phyloP scores from a whole-genome alignment of 1,140 invertebrate genomes.

The Forficula auricularia region DNA sequence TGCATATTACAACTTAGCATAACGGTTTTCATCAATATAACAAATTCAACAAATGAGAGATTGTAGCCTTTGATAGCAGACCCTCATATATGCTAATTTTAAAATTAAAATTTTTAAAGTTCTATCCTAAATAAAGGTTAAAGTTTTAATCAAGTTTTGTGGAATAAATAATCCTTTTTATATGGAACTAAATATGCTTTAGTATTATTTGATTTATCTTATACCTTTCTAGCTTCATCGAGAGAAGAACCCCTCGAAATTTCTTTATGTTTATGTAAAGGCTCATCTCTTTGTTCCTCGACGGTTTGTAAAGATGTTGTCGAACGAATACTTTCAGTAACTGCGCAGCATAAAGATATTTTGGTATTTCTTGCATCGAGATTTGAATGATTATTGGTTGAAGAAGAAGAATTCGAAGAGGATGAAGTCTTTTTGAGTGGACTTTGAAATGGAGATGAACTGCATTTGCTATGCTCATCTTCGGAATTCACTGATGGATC shows the following conservation, averaged over 20 bases:
- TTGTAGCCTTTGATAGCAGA: too few relatives aligned
- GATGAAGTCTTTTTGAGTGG: background rate
- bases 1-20: too few relatives aligned
- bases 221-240: conserved; percentile 1
- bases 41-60: too few relatives aligned
- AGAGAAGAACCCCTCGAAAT: conserved; percentile 1
- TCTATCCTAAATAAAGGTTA: too few relatives aligned
- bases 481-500: background rate
- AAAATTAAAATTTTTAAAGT: too few relatives aligned
- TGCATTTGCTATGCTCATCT: background rate
- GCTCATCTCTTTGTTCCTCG: background rate
- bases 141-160: too few relatives aligned
- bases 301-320: background rate
- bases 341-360: conserved; percentile 27
- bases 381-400: conserved; percentile 24
- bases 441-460: background rate
- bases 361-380: conserved; percentile 20
- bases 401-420: conserved; percentile 19
- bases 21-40: too few relatives aligned
- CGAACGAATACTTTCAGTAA: conserved; percentile 22
- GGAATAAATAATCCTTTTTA: too few relatives aligned
- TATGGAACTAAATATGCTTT: too few relatives aligned
- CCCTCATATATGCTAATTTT: too few relatives aligned
- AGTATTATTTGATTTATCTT: too few relatives aligned
- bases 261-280: background rate